Conservation (phyloP, 1,140 invertebrate species). For the Drusus annulatus region DNA sequence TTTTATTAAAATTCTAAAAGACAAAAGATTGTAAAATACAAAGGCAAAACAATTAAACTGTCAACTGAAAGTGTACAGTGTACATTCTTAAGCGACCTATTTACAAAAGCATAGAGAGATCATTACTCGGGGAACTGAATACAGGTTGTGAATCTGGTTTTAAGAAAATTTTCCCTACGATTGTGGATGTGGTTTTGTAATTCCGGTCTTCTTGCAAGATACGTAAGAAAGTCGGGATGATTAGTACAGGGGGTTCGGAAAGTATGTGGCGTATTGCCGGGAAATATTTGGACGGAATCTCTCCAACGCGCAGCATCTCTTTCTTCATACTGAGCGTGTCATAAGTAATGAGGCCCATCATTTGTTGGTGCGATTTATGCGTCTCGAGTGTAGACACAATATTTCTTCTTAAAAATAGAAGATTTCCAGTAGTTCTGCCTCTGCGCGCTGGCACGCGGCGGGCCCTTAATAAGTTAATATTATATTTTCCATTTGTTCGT, state of each 20-base stretch:
- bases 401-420: constrained; percentile 57
- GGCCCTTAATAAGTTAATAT: constrained; percentile 22
- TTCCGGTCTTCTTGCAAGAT: background rate
- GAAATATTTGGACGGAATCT: constrained; percentile 35
- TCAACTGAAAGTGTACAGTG: background rate
- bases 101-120: background rate
- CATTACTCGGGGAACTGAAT: background rate
- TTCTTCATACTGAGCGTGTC: constrained; percentile 48
- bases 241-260: constrained; percentile 19
- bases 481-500: constrained; percentile 19
- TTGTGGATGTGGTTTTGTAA: background rate
- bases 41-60: too few species aligned
- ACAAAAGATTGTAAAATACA: too few species aligned
- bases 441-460: background rate
- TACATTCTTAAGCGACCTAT: background rate
- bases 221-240: background rate
- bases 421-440: background rate
- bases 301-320: constrained; percentile 32
- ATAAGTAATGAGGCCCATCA: constrained; percentile 58
- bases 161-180: background rate
- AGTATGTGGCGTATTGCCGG: constrained; percentile 17
- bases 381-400: constrained; percentile 55
- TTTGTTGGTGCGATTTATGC: constrained; percentile 57
- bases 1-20: too few species aligned
- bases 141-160: background rate